These are phyloP conservation scores for Dermochelys coriacea DNA, from an alignment of 2,797 vertebrate genomes.

Conservation along the genomic window DNA sequence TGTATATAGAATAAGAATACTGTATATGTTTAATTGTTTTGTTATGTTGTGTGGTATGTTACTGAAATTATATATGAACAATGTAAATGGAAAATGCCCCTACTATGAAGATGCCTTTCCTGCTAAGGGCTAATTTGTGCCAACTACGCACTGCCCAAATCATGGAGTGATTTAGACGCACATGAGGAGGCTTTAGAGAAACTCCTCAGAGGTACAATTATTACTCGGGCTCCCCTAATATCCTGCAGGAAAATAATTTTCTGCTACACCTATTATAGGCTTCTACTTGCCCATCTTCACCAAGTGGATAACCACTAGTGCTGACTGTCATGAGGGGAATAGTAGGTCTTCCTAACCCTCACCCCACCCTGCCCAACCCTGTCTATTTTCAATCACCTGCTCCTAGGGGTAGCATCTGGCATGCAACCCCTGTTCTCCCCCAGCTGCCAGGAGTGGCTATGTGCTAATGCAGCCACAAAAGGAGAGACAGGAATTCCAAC, in stretches of 20 bases:
- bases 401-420: not conserved
- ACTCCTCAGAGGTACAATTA: not conserved
- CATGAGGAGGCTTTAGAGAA: not conserved
- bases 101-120: not conserved
- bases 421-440: not conserved
- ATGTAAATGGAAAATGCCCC: not conserved
- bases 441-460: not conserved
- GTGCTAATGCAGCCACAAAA: not conserved
- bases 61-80: not conserved
- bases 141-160: not conserved
- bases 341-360: not conserved
- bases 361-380: accelerated
- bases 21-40: not conserved
- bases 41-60: not conserved
- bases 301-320: no score
- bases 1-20: not conserved
- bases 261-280: not conserved
- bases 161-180: not conserved
- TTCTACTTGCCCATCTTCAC: not conserved
- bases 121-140: not conserved
- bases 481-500: not conserved
- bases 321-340: not conserved
- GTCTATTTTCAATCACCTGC: not conserved
- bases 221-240: not conserved
- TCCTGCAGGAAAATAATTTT: not conserved